Percentiles rank a stretch among this genome's conserved stretches.
phyloP scores from a whole-genome alignment of 2,888 invertebrate genomes.

The Allygus modestus region DNA sequence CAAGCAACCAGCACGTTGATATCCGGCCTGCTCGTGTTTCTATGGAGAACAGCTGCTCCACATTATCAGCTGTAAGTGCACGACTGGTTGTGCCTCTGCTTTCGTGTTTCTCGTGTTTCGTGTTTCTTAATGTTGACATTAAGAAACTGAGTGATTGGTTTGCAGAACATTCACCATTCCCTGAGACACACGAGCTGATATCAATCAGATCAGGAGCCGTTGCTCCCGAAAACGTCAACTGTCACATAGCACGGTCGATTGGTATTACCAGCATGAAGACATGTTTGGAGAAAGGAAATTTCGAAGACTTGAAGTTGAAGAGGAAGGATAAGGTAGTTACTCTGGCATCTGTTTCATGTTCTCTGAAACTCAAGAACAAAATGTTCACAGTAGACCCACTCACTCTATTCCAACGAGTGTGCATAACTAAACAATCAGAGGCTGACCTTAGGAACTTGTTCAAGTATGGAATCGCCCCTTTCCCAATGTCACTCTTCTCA shows the following conservation, averaged over 20 bases:
- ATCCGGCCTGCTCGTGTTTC: conserved; percentile 70
- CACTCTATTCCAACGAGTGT: conserved; percentile 69
- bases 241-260: conserved; percentile 70
- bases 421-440: conserved; percentile 69
- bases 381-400: conserved; percentile 67
- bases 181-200: conserved; percentile 69
- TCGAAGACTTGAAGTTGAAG: conserved; percentile 69
- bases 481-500: conserved; percentile 64
- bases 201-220: conserved; percentile 71
- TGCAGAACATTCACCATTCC: conserved; percentile 66
- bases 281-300: conserved; percentile 51
- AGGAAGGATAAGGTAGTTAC: conserved; percentile 71
- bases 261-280: conserved; percentile 66
- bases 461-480: conserved; percentile 68
- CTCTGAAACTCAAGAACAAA: conserved; percentile 65
- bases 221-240: conserved; percentile 71
- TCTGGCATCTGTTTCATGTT: conserved; percentile 41
- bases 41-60: conserved; percentile 67
- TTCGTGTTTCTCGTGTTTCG: too few relatives aligned
- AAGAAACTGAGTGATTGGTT: conserved; percentile 67
- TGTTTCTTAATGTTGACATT: too few relatives aligned
- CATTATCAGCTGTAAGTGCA: not conserved
- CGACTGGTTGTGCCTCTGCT: not conserved
- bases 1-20: conserved; percentile 70
- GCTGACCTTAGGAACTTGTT: conserved; percentile 69